Percentiles rank a stretch among this genome's conserved stretches.
These are phyloP conservation scores for Neosilurus hyrtlii DNA, from an alignment of 2,797 vertebrate genomes.

Conservation along the genomic window DNA sequence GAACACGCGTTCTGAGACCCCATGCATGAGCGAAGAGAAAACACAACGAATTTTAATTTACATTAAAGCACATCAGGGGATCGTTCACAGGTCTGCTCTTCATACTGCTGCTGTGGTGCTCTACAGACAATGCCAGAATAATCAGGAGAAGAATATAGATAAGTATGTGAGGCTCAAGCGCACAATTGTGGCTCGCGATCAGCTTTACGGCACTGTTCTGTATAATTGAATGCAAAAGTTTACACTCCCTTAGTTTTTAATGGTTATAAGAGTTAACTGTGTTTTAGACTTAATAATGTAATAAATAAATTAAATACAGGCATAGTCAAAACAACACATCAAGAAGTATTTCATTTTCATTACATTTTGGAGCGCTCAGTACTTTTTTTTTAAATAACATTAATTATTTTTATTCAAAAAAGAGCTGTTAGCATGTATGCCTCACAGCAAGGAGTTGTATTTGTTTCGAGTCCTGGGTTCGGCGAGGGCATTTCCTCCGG, in stretches of 20 bases:
- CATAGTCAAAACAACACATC: neutral
- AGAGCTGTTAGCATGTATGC: too few species aligned
- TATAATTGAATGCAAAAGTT: slow-evolving; percentile 24
- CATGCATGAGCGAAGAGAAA: slow-evolving; percentile 45
- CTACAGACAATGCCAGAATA: slow-evolving; percentile 25
- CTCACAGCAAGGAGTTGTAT: too few species aligned
- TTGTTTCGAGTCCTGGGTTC: too few species aligned
- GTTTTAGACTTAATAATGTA: neutral
- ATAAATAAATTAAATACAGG: neutral
- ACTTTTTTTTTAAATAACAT: neutral
- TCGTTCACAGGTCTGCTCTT: slow-evolving; percentile 36
- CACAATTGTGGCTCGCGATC: slow-evolving; percentile 7
- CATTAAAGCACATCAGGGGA: slow-evolving; percentile 47
- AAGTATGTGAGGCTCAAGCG: slow-evolving; percentile 16
- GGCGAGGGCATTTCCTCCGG: too few species aligned
- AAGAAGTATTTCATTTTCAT: neutral
- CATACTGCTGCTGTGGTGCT: slow-evolving; percentile 19
- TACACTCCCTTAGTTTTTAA: neutral
- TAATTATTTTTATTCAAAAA: neutral
- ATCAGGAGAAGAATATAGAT: slow-evolving; percentile 31
- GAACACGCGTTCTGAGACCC: slow-evolving; percentile 45
- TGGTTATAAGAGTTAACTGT: neutral
- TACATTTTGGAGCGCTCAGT: neutral
- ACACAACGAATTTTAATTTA: slow-evolving; percentile 49
- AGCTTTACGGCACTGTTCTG: neutral